These are phyloP conservation scores for Colletes gigas DNA, from an alignment of 1,140 invertebrate genomes.

Conservation along the genomic window DNA sequence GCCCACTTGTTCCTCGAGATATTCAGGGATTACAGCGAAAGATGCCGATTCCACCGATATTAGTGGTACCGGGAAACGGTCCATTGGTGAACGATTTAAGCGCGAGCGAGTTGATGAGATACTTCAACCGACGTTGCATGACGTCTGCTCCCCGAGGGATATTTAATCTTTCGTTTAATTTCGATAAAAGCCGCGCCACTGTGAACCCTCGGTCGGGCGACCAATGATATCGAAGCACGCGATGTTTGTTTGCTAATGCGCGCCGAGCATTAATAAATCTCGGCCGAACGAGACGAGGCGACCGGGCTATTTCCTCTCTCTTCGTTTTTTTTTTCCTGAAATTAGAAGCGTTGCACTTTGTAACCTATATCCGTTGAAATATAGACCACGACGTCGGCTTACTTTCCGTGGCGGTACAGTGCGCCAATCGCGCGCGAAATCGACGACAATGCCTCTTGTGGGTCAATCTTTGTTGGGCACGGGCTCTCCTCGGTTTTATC, in stretches of 20 bases:
- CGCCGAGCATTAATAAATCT: slow-evolving; percentile 37
- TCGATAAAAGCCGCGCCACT: slow-evolving; percentile 40
- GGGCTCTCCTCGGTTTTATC: neutral
- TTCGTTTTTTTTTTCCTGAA: neutral
- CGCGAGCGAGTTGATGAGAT: slow-evolving; percentile 20
- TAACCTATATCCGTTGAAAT: slow-evolving; percentile 1
- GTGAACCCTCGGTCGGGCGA: slow-evolving; percentile 12
- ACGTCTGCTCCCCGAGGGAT: slow-evolving; percentile 25
- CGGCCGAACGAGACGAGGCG: slow-evolving; percentile 4
- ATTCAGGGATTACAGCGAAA: neutral
- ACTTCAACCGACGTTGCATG: neutral
- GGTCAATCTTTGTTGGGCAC: neutral
- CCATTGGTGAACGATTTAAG: slow-evolving; percentile 16
- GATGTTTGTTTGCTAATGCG: slow-evolving; percentile 43
- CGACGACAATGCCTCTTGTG: neutral
- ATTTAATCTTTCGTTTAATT: slow-evolving; percentile 55
- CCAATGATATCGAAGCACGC: slow-evolving; percentile 30
- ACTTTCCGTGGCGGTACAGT: neutral
- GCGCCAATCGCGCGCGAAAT: neutral
- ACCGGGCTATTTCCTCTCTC: neutral
- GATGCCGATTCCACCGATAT: slow-evolving; percentile 10
- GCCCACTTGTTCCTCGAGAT: neutral
- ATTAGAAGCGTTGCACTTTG: slow-evolving; percentile 24
- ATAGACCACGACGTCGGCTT: neutral
- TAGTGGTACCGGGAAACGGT: neutral